phyloP scores from a whole-genome alignment of 2,888 invertebrate species.

The Drosophila nr. medialis region DNA sequence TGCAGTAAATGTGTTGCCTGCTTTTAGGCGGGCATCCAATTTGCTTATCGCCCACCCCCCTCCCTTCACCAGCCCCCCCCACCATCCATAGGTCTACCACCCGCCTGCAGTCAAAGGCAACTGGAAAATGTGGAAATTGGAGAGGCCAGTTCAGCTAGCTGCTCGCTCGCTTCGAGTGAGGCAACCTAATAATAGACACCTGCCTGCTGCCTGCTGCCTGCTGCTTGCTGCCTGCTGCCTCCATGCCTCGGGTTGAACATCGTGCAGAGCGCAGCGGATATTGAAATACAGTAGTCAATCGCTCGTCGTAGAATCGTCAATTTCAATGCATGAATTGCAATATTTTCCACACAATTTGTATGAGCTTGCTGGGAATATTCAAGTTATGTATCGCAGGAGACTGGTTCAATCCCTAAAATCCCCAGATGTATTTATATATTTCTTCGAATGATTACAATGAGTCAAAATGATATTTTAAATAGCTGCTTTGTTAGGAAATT shows the following conservation, averaged over 20 bases:
- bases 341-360: neutral
- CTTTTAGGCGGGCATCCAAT: constrained; percentile 22
- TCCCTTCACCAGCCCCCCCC: neutral
- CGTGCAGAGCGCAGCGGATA: constrained; percentile 18
- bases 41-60: neutral
- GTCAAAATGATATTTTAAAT: neutral
- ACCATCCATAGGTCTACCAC: neutral
- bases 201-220: neutral
- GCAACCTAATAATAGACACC: constrained; percentile 43
- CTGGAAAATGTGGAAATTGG: constrained; percentile 39
- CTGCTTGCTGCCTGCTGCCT: constrained; percentile 3
- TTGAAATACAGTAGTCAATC: constrained; percentile 9
- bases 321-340: neutral
- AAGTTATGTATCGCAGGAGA: neutral
- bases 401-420: neutral
- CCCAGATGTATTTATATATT: neutral
- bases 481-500: neutral
- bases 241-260: constrained; percentile 2
- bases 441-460: neutral
- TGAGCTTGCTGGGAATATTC: neutral
- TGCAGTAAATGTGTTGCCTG: constrained; percentile 20
- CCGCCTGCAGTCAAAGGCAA: neutral
- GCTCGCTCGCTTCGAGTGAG: constrained; percentile 8
- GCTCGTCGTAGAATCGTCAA: neutral
- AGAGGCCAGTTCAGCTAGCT: constrained; percentile 16